Conservation (phyloP, 1,140 invertebrate genomes). For the Trissolcus basalis region DNA sequence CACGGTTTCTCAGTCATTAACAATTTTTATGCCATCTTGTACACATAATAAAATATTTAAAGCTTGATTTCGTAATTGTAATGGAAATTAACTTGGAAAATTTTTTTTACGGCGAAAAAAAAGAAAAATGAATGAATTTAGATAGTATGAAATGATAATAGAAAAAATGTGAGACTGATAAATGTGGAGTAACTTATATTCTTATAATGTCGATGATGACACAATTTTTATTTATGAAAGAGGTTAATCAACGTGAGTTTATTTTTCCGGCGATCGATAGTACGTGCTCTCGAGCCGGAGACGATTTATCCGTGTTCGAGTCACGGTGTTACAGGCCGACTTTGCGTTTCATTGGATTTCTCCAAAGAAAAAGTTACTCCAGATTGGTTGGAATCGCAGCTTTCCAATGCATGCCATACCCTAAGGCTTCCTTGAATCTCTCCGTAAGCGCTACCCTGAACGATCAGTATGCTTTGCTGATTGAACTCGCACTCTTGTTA, state of each 20-base stretch:
- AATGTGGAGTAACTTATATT: slow-evolving; percentile 18
- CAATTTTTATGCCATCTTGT: no score
- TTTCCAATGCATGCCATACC: slow-evolving; percentile 26
- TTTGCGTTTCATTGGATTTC: slow-evolving; percentile 53
- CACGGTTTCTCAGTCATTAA: no score
- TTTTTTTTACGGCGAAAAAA: no score
- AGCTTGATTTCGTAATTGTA: no score
- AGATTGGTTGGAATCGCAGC: slow-evolving; percentile 44
- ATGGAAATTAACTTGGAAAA: no score
- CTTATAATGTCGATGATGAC: slow-evolving; percentile 26
- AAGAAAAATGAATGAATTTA: neutral
- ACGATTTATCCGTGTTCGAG: slow-evolving; percentile 40
- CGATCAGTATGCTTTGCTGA: slow-evolving; percentile 44
- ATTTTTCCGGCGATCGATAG: slow-evolving; percentile 41
- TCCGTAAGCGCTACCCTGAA: slow-evolving; percentile 28
- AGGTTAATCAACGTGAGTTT: slow-evolving; percentile 44
- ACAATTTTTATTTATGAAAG: slow-evolving; percentile 38
- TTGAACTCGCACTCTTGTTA: slow-evolving; percentile 40
- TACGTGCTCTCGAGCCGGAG: slow-evolving; percentile 33
- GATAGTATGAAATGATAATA: neutral
- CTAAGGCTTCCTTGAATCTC: slow-evolving; percentile 27
- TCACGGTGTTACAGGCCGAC: slow-evolving; percentile 40
- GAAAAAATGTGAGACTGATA: neutral
- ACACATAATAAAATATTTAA: no score
- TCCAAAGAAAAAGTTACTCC: slow-evolving; percentile 44